These are phyloP conservation scores for Exaiptasia diaphana DNA, from an alignment of 64 coral and sea anemone genomes.

Conservation along the genomic window DNA sequence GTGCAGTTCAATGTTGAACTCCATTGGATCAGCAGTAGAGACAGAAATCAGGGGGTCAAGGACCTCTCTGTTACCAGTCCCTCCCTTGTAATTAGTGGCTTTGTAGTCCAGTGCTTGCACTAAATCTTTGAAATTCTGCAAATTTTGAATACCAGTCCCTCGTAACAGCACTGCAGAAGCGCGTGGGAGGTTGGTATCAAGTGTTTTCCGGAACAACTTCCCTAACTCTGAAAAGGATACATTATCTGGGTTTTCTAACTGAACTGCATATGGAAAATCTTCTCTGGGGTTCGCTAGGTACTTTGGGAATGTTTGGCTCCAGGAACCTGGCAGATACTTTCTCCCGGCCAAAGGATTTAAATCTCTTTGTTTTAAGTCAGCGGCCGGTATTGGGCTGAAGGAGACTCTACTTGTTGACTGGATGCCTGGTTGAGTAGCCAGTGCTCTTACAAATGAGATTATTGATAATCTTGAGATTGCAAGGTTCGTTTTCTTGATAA, in stretches of 20 bases:
- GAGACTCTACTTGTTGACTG: background rate
- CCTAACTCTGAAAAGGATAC: slow-evolving; percentile 46
- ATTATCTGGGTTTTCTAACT: background rate
- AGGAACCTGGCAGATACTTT: slow-evolving; percentile 67
- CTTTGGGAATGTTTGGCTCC: slow-evolving; percentile 52
- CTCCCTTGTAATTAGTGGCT: slow-evolving; percentile 61
- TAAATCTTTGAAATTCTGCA: slow-evolving; percentile 54
- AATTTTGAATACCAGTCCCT: slow-evolving; percentile 32
- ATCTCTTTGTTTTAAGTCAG: background rate
- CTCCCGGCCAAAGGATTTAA: slow-evolving; percentile 34
- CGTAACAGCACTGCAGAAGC: slow-evolving; percentile 72
- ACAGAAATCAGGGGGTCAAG: slow-evolving; percentile 10
- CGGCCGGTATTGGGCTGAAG: background rate
- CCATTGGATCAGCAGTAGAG: slow-evolving; percentile 60
- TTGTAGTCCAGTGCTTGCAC: slow-evolving; percentile 53
- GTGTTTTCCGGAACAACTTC: slow-evolving; percentile 40
- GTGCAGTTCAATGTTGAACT: slow-evolving; percentile 71
- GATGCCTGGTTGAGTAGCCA: background rate
- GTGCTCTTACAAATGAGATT: background rate
- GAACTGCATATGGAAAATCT: slow-evolving; percentile 58
- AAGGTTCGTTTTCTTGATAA: too few species aligned
- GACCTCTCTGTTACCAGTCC: slow-evolving; percentile 50
- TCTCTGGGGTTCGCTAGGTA: slow-evolving; percentile 43
- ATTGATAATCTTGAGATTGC: too few species aligned
- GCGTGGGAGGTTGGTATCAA: slow-evolving; percentile 42